These are phyloP conservation scores for Balaenoptera acutorostrata DNA, from an alignment of 2,113 vertebrate genomes.

Conservation along the genomic window DNA sequence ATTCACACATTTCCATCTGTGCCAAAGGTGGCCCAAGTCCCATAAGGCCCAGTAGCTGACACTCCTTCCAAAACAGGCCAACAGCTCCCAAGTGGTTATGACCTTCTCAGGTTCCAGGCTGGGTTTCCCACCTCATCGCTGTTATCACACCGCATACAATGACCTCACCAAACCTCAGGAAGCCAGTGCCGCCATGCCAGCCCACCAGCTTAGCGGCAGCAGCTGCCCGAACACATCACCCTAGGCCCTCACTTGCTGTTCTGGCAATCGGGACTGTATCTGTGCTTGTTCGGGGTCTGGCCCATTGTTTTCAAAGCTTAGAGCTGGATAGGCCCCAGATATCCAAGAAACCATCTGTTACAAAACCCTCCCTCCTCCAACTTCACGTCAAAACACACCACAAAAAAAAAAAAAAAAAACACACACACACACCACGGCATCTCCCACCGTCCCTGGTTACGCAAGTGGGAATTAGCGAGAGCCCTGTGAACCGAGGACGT, in stretches of 20 bases:
- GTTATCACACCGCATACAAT: not conserved
- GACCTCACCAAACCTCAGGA: not conserved
- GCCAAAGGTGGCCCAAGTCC: not conserved
- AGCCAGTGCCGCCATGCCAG: not conserved
- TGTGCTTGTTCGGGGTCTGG: not conserved
- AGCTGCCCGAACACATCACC: conserved; percentile 40
- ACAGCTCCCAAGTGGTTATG: not conserved
- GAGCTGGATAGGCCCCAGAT: conserved; percentile 59
- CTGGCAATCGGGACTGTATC: not conserved
- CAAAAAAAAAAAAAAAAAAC: too few relatives aligned
- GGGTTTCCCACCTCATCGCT: not conserved
- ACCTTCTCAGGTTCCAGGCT: not conserved
- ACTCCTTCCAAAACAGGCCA: not conserved
- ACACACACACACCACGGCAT: not conserved
- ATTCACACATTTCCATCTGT: not conserved
- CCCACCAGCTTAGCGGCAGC: not conserved
- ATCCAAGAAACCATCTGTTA: conserved; percentile 70
- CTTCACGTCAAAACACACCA: not conserved
- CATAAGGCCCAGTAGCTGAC: not conserved
- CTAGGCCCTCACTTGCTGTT: conserved; percentile 45
- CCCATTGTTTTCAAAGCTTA: conserved; percentile 15
- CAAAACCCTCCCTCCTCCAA: not conserved
- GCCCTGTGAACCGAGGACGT: not conserved
- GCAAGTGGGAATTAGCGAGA: not conserved
- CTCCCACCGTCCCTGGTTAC: not conserved